Conservation (phyloP, 1,140 invertebrate genomes). For the Pogonus chalceus region DNA sequence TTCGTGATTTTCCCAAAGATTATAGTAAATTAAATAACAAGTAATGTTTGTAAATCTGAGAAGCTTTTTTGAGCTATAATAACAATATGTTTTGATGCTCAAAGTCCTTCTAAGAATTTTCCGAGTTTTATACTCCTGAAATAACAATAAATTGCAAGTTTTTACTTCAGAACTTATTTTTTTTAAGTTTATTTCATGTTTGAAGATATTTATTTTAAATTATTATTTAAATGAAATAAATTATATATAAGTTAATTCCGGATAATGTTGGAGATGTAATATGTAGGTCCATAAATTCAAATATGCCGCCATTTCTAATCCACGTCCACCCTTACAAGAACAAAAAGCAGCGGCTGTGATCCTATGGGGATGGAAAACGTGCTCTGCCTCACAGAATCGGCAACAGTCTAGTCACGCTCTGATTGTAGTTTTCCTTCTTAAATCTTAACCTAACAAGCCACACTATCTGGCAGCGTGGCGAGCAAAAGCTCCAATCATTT, state of each 20-base stretch:
- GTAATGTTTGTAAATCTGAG: too few relatives aligned
- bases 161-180: too few relatives aligned
- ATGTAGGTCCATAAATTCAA: background rate
- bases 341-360: background rate
- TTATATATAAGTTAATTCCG: background rate
- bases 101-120: too few relatives aligned
- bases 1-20: too few relatives aligned
- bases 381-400: background rate
- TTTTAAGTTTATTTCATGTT: too few relatives aligned
- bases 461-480: conserved; percentile 13
- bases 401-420: conserved; percentile 20
- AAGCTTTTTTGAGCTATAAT: too few relatives aligned
- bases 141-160: too few relatives aligned
- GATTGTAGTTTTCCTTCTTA: conserved; percentile 24
- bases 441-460: conserved; percentile 21
- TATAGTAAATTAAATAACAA: too few relatives aligned
- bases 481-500: conserved; percentile 19
- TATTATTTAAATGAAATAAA: background rate
- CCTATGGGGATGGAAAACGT: background rate
- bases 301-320: background rate
- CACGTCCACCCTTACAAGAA: background rate
- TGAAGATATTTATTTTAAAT: too few relatives aligned
- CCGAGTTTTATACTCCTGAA: too few relatives aligned
- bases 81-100: too few relatives aligned
- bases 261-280: background rate